These are phyloP conservation scores for Unio pictorum DNA, from an alignment of 2,888 invertebrate genomes.

Conservation along the genomic window DNA sequence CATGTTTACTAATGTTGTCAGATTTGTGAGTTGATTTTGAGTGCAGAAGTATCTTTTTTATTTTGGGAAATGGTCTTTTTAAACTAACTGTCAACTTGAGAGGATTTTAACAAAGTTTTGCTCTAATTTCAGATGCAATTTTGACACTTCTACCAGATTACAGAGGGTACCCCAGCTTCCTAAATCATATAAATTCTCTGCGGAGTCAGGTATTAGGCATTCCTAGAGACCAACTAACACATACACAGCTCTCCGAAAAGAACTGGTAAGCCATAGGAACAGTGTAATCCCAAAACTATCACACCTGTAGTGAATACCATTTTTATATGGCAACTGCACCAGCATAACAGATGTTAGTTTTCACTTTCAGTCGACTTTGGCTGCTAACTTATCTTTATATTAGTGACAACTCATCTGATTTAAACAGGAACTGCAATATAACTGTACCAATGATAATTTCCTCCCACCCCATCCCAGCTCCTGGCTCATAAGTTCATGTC, in stretches of 20 bases:
- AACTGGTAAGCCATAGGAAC: constrained; percentile 77
- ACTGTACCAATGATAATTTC: too few species aligned
- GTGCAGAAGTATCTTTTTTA: too few species aligned
- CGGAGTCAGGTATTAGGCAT: constrained; percentile 82
- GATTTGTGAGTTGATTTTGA: too few species aligned
- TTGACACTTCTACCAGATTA: constrained; percentile 60
- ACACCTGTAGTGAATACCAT: background rate
- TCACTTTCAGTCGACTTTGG: background rate
- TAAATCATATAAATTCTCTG: constrained; percentile 79
- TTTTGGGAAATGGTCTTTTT: background rate
- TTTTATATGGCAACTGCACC: background rate
- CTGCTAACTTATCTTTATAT: background rate
- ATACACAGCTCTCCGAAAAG: constrained; percentile 83
- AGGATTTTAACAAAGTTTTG: background rate
- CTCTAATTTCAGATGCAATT: constrained; percentile 36
- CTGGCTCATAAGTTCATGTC: too few species aligned
- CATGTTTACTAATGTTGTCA: too few species aligned
- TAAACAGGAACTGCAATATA: too few species aligned
- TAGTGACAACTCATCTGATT: too few species aligned
- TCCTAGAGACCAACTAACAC: constrained; percentile 81
- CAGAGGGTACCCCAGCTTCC: constrained; percentile 73
- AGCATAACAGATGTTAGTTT: background rate
- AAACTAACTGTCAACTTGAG: background rate
- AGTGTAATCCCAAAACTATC: too few species aligned
- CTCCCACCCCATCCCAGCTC: too few species aligned